Evolutionary conservation across 2,888 invertebrate genomes (phyloP).

Genomic region (Limenitis camilla): DNA sequence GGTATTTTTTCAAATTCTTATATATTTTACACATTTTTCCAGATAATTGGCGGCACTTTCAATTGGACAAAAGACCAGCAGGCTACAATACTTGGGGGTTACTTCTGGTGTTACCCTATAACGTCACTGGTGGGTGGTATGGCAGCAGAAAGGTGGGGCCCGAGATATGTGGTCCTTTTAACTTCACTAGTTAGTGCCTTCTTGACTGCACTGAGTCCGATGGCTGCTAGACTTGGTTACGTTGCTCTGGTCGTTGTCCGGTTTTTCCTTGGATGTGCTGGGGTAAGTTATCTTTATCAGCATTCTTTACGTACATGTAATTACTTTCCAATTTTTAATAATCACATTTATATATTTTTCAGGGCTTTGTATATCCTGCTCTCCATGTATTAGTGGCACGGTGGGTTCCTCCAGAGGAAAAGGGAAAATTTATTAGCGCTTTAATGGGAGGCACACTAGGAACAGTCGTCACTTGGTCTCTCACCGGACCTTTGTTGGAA

Average conservation of each 20-base stretch:
- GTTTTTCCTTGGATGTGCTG: conserved; percentile 76
- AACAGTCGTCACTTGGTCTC: conserved; percentile 80
- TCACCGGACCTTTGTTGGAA: conserved; percentile 78
- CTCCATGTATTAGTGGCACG: conserved; percentile 79
- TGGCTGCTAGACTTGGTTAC: conserved; percentile 74
- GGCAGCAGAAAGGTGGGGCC: conserved; percentile 79
- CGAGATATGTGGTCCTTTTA: conserved; percentile 74
- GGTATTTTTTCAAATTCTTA: no score
- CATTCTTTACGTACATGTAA: not conserved
- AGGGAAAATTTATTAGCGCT: conserved; percentile 81
- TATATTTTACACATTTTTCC: not conserved
- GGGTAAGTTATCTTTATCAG: conserved; percentile 60
- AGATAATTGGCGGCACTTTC: conserved; percentile 41
- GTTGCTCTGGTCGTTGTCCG: conserved; percentile 72
- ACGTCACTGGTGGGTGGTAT: conserved; percentile 79
- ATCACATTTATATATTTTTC: conserved; percentile 6
- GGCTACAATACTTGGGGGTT: conserved; percentile 78
- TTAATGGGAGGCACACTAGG: conserved; percentile 83
- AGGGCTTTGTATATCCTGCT: conserved; percentile 78
- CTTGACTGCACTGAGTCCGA: conserved; percentile 76
- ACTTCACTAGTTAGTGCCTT: conserved; percentile 66
- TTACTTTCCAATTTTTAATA: not conserved
- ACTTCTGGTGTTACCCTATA: conserved; percentile 81
- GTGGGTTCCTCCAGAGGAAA: conserved; percentile 85
- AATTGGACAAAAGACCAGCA: conserved; percentile 77